phyloP scores from a whole-genome alignment of 2,113 vertebrate species.

The Meleagris gallopavo region DNA sequence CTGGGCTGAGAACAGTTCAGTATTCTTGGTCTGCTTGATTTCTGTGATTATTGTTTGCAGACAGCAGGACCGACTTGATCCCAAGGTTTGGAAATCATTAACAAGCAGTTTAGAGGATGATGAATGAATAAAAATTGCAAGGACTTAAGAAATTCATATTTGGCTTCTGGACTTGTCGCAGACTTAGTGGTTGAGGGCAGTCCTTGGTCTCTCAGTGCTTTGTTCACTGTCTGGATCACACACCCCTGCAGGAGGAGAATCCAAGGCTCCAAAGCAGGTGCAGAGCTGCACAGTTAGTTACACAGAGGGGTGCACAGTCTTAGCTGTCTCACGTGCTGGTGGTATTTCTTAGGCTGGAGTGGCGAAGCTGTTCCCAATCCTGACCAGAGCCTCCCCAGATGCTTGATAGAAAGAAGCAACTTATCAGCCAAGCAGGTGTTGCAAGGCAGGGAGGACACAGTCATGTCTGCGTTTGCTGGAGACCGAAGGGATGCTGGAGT shows the following conservation, averaged over 20 bases:
- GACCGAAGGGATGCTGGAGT: not conserved
- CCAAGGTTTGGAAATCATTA: not conserved
- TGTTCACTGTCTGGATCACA: not conserved
- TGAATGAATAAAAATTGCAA: not conserved
- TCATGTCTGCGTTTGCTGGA: not conserved
- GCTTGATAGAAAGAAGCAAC: not conserved
- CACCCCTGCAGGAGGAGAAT: not conserved
- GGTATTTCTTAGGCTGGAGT: not conserved
- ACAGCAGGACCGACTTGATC: not conserved
- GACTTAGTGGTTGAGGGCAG: not conserved
- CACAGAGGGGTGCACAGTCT: fast-evolving
- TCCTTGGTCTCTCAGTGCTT: not conserved
- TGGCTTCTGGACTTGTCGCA: not conserved
- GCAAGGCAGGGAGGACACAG: not conserved
- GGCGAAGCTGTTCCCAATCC: not conserved
- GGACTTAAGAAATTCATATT: not conserved
- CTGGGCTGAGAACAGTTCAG: not conserved
- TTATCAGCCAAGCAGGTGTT: not conserved
- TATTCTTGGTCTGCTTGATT: not conserved
- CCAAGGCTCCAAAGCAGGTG: not conserved
- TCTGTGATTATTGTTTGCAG: not conserved
- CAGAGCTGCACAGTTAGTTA: not conserved
- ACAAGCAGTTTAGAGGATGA: not conserved
- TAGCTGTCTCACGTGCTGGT: not conserved
- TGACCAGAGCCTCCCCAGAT: not conserved